phyloP scores from a whole-genome alignment of 2,113 vertebrate genomes.

The Casuarius casuarius region DNA sequence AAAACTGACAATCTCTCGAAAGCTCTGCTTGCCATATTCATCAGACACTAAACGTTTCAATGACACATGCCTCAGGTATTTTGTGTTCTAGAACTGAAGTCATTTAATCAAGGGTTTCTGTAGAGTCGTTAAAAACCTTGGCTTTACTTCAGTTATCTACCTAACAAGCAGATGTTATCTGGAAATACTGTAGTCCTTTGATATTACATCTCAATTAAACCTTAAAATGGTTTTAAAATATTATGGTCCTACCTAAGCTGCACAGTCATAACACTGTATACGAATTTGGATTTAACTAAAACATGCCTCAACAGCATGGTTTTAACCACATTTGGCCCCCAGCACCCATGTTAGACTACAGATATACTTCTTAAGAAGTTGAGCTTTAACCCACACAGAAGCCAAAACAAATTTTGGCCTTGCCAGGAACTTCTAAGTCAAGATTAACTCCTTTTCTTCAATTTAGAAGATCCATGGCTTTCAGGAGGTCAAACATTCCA shows the following conservation, averaged over 20 bases:
- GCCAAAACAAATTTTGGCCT: neutral
- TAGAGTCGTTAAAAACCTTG: constrained; percentile 37
- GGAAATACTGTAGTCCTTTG: constrained; percentile 38
- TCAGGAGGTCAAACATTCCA: neutral
- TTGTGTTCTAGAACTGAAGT: constrained; percentile 25
- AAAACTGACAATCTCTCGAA: neutral
- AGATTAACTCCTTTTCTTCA: neutral
- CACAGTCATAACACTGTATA: neutral
- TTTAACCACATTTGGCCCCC: constrained; percentile 1
- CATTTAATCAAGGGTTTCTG: constrained; percentile 24
- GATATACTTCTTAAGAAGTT: neutral
- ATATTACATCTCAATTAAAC: constrained; percentile 35
- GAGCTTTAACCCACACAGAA: neutral
- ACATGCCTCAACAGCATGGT: neutral
- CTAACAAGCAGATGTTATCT: constrained; percentile 51
- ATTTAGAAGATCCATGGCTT: neutral
- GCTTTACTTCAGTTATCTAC: constrained; percentile 51
- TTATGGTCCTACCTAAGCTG: neutral
- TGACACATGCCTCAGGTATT: constrained; percentile 54
- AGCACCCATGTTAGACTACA: neutral
- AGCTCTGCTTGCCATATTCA: neutral
- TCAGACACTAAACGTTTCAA: neutral
- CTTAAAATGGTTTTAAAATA: neutral
- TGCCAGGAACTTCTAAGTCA: neutral
- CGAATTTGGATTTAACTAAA: neutral